phyloP scores from a whole-genome alignment of 2,797 vertebrate species.

The Microctenopoma steveboyesi region DNA sequence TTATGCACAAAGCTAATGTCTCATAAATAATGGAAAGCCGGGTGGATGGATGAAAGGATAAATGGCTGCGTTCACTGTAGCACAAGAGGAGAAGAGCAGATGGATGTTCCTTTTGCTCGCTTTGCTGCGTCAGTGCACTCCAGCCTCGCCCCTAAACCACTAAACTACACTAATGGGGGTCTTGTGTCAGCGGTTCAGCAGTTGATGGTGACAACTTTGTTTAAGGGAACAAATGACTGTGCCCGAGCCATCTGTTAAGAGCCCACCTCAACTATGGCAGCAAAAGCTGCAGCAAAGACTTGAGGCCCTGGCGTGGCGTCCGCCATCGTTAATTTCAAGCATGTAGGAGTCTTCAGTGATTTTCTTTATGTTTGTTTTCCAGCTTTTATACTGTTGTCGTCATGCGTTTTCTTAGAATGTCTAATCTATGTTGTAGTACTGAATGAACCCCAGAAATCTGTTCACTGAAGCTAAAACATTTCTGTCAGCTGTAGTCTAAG shows the following conservation, averaged over 20 bases:
- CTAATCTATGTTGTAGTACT: too few species aligned
- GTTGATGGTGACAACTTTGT: slow-evolving; percentile 71
- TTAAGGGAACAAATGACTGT: slow-evolving; percentile 61
- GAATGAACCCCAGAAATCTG: too few species aligned
- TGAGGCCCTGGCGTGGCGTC: slow-evolving; percentile 20
- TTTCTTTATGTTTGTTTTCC: too few species aligned
- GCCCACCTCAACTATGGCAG: slow-evolving; percentile 11
- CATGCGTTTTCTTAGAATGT: too few species aligned
- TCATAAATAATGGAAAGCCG: slow-evolving; percentile 69
- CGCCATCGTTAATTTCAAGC: slow-evolving; percentile 40
- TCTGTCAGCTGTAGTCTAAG: too few species aligned
- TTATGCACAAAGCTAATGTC: slow-evolving; percentile 74
- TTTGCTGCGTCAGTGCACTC: slow-evolving; percentile 61
- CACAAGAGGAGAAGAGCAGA: slow-evolving; percentile 54
- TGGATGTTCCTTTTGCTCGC: slow-evolving; percentile 58
- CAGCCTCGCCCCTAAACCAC: slow-evolving; percentile 49
- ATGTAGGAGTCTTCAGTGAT: slow-evolving; percentile 4
- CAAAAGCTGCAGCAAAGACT: slow-evolving; percentile 26
- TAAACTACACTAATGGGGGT: slow-evolving; percentile 64
- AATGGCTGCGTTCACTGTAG: slow-evolving; percentile 51
- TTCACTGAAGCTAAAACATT: too few species aligned
- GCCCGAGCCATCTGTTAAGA: slow-evolving; percentile 65
- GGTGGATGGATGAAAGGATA: slow-evolving; percentile 52
- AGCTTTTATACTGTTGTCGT: too few species aligned
- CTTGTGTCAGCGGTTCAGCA: slow-evolving; percentile 55